phyloP scores from a whole-genome alignment of 2,797 vertebrate genomes.

The Eulemur coronatus region DNA sequence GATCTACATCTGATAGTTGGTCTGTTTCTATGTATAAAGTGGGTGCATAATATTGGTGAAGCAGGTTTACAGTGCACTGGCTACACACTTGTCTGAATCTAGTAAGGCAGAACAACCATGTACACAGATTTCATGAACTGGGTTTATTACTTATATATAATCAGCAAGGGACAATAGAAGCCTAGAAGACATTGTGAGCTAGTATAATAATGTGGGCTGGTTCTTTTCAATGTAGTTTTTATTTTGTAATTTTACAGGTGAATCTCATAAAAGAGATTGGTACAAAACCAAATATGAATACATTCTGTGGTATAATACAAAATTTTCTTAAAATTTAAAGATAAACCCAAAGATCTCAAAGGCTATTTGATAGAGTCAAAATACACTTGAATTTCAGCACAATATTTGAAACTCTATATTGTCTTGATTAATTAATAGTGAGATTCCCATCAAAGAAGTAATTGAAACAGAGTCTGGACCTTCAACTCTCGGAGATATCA shows the following conservation, averaged over 20 bases:
- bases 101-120: neutral
- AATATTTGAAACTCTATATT: neutral
- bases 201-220: neutral
- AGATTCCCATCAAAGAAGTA: neutral
- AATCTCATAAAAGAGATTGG: neutral
- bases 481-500: neutral
- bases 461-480: neutral
- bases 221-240: neutral
- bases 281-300: neutral
- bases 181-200: neutral
- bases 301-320: neutral
- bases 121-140: neutral
- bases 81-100: neutral
- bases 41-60: neutral
- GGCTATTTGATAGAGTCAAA: neutral
- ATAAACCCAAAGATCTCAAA: neutral
- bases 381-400: slow-evolving; percentile 18
- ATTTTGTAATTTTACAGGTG: neutral
- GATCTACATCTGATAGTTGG: neutral
- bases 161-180: neutral
- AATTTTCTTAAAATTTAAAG: neutral
- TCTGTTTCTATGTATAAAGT: neutral
- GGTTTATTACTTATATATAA: neutral
- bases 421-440: neutral
- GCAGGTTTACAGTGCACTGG: neutral